Conservation (phyloP, 2,113 vertebrate genomes). For the Amphilophus citrinellus region DNA sequence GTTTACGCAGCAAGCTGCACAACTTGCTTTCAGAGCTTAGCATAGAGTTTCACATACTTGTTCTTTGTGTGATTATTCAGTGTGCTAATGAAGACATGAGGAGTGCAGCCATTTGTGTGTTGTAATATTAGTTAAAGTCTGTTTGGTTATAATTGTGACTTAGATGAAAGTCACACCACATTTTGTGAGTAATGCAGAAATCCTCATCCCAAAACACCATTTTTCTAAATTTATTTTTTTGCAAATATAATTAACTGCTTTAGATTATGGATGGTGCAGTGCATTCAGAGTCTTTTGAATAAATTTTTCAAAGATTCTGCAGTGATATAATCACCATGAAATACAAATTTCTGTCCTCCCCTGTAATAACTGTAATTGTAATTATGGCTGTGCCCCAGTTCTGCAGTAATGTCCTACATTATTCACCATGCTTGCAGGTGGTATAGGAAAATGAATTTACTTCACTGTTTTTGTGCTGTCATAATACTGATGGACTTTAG, state of each 20-base stretch:
- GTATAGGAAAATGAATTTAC: neutral
- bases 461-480: neutral
- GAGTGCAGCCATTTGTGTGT: neutral
- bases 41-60: neutral
- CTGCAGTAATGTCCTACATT: constrained; percentile 5
- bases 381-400: constrained; percentile 22
- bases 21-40: neutral
- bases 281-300: neutral
- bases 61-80: neutral
- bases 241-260: neutral
- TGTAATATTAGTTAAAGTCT: neutral
- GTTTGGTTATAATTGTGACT: neutral
- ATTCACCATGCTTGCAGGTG: neutral
- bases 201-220: neutral
- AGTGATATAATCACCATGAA: neutral
- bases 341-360: neutral
- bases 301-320: neutral
- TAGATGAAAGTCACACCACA: neutral
- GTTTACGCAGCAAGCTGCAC: neutral
- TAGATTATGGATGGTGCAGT: neutral
- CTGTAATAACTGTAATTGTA: neutral
- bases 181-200: constrained; percentile 2
- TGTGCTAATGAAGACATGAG: neutral
- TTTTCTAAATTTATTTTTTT: neutral
- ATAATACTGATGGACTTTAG: neutral